A percentile compares a stretch with the other conserved stretches of the same genome.
Conservation (phyloP, 1,140 invertebrate genomes). For the Ostrea denselamellosa region DNA sequence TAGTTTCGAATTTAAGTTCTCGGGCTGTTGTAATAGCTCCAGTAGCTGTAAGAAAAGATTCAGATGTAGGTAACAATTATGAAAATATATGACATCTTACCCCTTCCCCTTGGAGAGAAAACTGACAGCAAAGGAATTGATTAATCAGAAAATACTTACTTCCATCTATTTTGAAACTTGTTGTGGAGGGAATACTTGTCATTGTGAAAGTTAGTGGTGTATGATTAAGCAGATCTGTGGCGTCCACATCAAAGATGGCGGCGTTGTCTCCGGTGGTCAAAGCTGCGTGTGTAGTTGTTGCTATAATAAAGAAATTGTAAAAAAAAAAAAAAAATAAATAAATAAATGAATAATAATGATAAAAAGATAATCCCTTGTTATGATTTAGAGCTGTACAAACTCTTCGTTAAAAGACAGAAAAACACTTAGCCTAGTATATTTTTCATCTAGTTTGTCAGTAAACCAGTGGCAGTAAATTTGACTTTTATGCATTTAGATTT, state of each 20-base stretch:
- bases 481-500: too few species aligned
- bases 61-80: neutral
- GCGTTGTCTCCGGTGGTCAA: conserved; percentile 25
- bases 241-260: neutral
- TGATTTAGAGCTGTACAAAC: neutral
- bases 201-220: conserved; percentile 36
- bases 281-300: conserved; percentile 40
- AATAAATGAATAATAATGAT: neutral
- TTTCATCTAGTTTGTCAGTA: too few species aligned
- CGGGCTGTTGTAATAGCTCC: conserved; percentile 43
- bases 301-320: neutral
- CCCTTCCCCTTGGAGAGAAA: neutral
- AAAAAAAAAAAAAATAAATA: too few species aligned
- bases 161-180: conserved; percentile 42
- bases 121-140: neutral
- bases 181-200: conserved; percentile 40
- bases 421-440: too few species aligned
- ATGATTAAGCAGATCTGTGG: conserved; percentile 3
- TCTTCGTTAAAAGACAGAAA: too few species aligned
- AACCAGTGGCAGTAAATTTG: too few species aligned
- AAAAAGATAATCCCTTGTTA: neutral
- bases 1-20: conserved; percentile 44
- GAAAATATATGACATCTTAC: neutral
- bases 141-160: conserved; percentile 12
- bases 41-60: conserved; percentile 35